Evolutionary conservation across 2,797 vertebrate genomes (phyloP).

Genomic region (Acanthornis magna): DNA sequence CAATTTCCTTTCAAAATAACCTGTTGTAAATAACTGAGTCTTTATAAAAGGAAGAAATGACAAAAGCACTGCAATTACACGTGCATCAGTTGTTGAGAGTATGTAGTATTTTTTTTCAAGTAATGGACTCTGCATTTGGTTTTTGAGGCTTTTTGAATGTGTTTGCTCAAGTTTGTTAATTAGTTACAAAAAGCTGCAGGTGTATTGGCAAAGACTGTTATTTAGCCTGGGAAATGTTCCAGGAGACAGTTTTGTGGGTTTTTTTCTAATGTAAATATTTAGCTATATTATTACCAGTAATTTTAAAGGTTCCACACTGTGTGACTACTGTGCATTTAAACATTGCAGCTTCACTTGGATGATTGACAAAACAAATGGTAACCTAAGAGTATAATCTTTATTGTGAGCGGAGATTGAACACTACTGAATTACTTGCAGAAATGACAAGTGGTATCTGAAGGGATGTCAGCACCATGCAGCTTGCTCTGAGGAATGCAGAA

Average conservation of each 20-base stretch:
- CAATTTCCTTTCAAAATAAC: conserved; percentile 36
- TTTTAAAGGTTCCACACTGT: conserved; percentile 27
- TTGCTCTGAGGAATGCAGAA: neutral
- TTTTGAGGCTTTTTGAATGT: conserved; percentile 56
- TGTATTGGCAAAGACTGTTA: conserved; percentile 64
- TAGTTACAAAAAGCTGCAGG: conserved; percentile 73
- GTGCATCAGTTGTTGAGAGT: neutral
- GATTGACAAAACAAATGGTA: conserved; percentile 58
- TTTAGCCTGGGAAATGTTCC: conserved; percentile 58
- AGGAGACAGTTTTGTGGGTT: conserved; percentile 18
- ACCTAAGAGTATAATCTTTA: conserved; percentile 32
- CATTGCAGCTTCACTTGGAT: conserved; percentile 18
- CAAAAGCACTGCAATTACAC: conserved; percentile 38
- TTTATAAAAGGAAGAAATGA: conserved; percentile 12
- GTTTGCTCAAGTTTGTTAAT: conserved; percentile 69
- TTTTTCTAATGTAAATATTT: conserved; percentile 67
- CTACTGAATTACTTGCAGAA: conserved; percentile 16
- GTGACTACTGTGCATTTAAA: conserved; percentile 30
- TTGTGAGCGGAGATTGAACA: conserved; percentile 1
- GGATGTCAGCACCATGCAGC: neutral
- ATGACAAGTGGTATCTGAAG: conserved; percentile 17
- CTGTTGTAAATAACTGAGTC: conserved; percentile 19
- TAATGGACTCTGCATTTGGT: conserved; percentile 42
- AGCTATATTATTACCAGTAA: conserved; percentile 37
- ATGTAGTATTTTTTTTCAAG: conserved; percentile 1